A percentile compares a stretch with the other conserved stretches of the same genome.
Evolutionary conservation across 2,113 vertebrate species (phyloP).

Genomic region (Haliaeetus leucogaster): DNA sequence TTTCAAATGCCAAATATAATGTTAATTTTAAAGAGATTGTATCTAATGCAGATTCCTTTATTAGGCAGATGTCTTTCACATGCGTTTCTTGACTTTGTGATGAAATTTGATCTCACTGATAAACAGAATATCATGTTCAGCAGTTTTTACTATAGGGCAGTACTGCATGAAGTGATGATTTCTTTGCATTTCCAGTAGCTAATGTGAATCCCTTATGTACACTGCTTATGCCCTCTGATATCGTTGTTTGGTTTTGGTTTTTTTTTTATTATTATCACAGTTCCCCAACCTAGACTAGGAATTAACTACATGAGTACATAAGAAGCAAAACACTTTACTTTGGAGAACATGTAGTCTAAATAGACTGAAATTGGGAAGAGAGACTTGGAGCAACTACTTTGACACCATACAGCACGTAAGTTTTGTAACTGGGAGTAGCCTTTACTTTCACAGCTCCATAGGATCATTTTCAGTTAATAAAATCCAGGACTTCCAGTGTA

Average conservation of each 20-base stretch:
- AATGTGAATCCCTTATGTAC: neutral
- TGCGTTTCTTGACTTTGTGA: neutral
- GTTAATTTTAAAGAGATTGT: neutral
- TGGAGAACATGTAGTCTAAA: neutral
- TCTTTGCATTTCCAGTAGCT: neutral
- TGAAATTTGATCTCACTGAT: neutral
- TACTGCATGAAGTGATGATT: neutral
- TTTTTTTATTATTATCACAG: neutral
- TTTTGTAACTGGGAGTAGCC: neutral
- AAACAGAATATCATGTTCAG: neutral
- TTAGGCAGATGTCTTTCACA: neutral
- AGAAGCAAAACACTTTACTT: neutral
- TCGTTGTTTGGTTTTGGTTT: neutral
- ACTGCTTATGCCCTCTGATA: neutral
- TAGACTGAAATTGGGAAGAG: neutral
- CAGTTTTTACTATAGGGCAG: neutral
- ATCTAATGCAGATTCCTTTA: neutral
- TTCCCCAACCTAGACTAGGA: neutral
- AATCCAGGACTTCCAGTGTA: neutral
- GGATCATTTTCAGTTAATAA: conserved; percentile 26
- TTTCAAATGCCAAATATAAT: neutral
- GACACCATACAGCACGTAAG: neutral
- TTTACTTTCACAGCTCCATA: neutral
- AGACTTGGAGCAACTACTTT: neutral
- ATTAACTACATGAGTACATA: neutral